Conservation (phyloP, 2,113 vertebrate species). For the Carollia perspicillata region DNA sequence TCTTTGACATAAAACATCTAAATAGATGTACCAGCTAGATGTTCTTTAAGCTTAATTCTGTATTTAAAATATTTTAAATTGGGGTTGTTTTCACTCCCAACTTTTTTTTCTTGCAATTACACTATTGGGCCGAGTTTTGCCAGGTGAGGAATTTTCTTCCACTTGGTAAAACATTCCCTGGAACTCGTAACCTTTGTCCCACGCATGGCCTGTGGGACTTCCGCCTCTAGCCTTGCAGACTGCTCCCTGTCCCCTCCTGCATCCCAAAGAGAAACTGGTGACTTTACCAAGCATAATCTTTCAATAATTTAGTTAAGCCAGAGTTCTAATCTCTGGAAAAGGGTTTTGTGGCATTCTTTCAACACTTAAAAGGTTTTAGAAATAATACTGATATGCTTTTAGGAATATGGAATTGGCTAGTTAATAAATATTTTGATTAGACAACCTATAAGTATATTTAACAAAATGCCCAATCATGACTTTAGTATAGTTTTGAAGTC, state of each 20-base stretch:
- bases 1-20: not conserved
- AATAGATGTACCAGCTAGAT: not conserved
- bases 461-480: not conserved
- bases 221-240: not conserved
- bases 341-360: slow-evolving; percentile 1
- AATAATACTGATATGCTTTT: not conserved
- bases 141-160: not conserved
- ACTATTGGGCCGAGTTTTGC: not conserved
- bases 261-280: not conserved
- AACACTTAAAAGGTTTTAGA: not conserved
- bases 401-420: not conserved
- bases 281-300: not conserved
- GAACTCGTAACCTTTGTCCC: not conserved
- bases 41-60: not conserved
- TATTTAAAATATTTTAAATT: slow-evolving; percentile 22
- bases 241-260: not conserved
- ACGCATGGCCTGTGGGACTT: not conserved
- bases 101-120: not conserved
- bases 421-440: not conserved
- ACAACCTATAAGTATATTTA: not conserved
- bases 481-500: not conserved
- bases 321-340: not conserved
- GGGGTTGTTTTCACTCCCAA: not conserved
- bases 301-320: slow-evolving; percentile 1
- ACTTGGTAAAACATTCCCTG: not conserved